These are phyloP conservation scores for Merodon equestris DNA, from an alignment of 2,888 invertebrate genomes.

Conservation along the genomic window DNA sequence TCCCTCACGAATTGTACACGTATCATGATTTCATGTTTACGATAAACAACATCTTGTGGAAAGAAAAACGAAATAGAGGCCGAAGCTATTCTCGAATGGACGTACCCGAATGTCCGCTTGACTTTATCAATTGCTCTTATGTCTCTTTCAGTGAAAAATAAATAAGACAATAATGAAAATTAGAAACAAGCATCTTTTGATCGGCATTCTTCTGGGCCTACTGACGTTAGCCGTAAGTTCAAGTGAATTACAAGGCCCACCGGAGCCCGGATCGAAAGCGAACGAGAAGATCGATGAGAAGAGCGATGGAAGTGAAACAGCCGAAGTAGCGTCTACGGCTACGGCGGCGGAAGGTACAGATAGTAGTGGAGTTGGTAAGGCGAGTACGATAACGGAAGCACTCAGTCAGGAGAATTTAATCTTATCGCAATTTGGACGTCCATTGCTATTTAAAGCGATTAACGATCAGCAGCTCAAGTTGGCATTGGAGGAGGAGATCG, in stretches of 20 bases:
- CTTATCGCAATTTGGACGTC: conserved; percentile 34
- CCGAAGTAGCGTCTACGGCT: conserved; percentile 4
- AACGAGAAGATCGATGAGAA: conserved; percentile 22
- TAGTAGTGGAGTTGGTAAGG: conserved; percentile 22
- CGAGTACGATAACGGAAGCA: conserved; percentile 22
- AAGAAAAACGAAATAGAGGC: conserved; percentile 13
- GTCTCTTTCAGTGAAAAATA: conserved; percentile 24
- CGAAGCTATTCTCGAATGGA: conserved; percentile 23
- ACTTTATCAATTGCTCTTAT: conserved; percentile 1
- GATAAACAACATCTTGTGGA: conserved; percentile 55
- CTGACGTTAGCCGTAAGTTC: conserved; percentile 20
- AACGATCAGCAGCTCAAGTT: conserved; percentile 45
- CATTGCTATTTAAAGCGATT: conserved; percentile 46
- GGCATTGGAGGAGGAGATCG: conserved; percentile 40
- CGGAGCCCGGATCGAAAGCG: conserved; percentile 19
- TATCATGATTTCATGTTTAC: conserved; percentile 57
- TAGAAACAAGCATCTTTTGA: conserved; percentile 47
- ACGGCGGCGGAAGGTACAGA: conserved; percentile 7
- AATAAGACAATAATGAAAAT: conserved; percentile 49
- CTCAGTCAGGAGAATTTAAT: conserved; percentile 36
- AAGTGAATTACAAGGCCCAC: conserved; percentile 60
- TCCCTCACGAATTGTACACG: conserved; percentile 49
- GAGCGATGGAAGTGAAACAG: conserved; percentile 27
- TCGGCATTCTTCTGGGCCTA: conserved; percentile 50
- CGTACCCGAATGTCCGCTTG: conserved; percentile 5